Base-by-base conservation (phyloP, 2,113 vertebrate genomes). In the Phalacrocorax carbo region DNA sequence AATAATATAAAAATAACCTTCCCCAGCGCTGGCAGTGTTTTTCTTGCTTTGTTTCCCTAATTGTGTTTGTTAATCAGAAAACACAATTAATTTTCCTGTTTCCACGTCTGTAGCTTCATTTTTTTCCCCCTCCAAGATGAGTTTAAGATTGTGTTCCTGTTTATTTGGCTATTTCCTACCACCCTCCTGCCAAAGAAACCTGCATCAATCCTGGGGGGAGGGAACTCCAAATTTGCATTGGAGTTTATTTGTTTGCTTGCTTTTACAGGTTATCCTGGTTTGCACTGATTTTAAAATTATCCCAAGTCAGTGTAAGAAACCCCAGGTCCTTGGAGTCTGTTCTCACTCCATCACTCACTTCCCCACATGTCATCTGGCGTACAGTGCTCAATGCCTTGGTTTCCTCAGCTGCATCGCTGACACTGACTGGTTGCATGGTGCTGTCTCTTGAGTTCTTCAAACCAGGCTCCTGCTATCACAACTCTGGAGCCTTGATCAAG, bases 11-110 rank as follows among this genome's bases (percentile, higher is more conserved):
- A 89, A 97, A 96, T 86, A 95, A 97, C 97, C 92, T 98, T 97
- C 94, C 95, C 76, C 13, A 18, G 38, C 29, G 30, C 83, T 25
- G 88, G 72, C 48, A 82, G 84, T 66, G 93, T 82, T 97, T 96
- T 94, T 90, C 82, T 90, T 73, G 66, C 52, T 96, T 96, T 94
- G 75, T 86, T 94, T 81, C 93, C 93, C 97, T 98, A 97, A 98
- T 97, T 98, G 93, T 97, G 82, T 97, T 97, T 97, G 96, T 97
- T 98, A 97, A 98, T 98, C 95, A 97, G 72, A 96, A 98, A 97
- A 96, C 77, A 95, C 49, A 89, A 97, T 96, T 98, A 95, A 96
- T 97, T 97, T 96, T 69, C 73, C 60, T 4, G 15, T 87, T 92
- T 96, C 79, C 84, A 70, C 10, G 40, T 95, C 52, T 89, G 64